Percentiles rank a stretch among this genome's conserved stretches.
These are phyloP conservation scores for Bufotes viridis DNA, from an alignment of 2,797 vertebrate species.

Conservation along the genomic window DNA sequence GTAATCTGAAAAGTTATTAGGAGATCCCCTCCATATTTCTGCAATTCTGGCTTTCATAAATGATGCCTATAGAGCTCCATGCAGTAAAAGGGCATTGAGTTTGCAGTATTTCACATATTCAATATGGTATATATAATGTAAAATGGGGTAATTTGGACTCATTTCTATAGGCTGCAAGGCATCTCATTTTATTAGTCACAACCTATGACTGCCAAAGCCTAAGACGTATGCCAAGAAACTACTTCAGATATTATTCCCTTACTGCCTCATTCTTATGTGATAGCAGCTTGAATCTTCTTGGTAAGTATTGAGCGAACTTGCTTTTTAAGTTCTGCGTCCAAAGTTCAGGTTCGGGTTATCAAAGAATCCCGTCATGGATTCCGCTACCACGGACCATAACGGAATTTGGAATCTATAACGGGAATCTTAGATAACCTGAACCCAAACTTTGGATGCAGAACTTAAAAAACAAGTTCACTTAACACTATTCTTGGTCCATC, in stretches of 20 bases:
- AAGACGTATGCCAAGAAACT: not conserved
- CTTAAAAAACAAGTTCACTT: no score
- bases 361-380: no score
- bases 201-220: not conserved
- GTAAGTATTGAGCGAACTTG: no score
- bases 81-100: not conserved
- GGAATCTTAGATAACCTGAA: no score
- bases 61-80: not conserved
- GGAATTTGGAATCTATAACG: no score
- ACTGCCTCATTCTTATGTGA: no score
- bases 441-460: no score
- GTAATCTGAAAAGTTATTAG: not conserved
- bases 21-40: not conserved
- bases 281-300: no score
- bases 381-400: no score
- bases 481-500: no score
- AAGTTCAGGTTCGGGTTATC: no score
- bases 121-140: not conserved
- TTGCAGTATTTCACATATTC: not conserved
- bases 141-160: not conserved
- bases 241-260: not conserved
- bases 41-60: not conserved
- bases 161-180: not conserved
- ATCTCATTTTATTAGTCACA: not conserved
- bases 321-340: no score